Percentiles rank a stretch among this genome's conserved stretches.
Evolutionary conservation across 1,140 invertebrate species (phyloP).

Genomic region (Aphelinus atriplicis): DNA sequence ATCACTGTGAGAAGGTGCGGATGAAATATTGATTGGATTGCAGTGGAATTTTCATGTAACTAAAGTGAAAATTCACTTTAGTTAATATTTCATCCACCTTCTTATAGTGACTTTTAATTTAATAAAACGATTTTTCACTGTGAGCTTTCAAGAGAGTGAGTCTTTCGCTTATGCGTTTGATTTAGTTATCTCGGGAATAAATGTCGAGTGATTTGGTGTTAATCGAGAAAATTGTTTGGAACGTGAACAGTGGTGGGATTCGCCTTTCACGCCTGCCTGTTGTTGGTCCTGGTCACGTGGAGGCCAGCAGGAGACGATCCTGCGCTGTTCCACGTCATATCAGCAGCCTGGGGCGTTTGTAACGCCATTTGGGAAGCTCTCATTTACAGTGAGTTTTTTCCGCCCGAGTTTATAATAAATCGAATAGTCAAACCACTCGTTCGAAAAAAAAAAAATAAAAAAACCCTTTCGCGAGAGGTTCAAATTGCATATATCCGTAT

Average conservation of each 20-base stretch:
- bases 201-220: too few species aligned
- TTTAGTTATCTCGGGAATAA: too few species aligned
- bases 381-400: constrained; percentile 55
- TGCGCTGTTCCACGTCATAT: constrained; percentile 75
- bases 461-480: not conserved
- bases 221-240: not conserved
- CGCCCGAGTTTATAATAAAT: not conserved
- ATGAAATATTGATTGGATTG: too few species aligned
- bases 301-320: constrained; percentile 71
- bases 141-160: too few species aligned
- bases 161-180: too few species aligned
- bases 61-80: too few species aligned
- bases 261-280: constrained; percentile 73
- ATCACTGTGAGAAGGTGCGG: too few species aligned
- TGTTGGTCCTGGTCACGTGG: constrained; percentile 74
- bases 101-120: too few species aligned
- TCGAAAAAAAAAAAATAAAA: not conserved
- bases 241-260: constrained; percentile 71
- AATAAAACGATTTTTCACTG: too few species aligned
- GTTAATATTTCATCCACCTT: too few species aligned
- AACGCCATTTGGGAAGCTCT: constrained; percentile 79
- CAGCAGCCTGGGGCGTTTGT: constrained; percentile 80
- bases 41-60: too few species aligned
- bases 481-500: too few species aligned
- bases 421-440: not conserved